phyloP scores from a whole-genome alignment of 1,140 invertebrate genomes.

The Megalonaias nervosa region DNA sequence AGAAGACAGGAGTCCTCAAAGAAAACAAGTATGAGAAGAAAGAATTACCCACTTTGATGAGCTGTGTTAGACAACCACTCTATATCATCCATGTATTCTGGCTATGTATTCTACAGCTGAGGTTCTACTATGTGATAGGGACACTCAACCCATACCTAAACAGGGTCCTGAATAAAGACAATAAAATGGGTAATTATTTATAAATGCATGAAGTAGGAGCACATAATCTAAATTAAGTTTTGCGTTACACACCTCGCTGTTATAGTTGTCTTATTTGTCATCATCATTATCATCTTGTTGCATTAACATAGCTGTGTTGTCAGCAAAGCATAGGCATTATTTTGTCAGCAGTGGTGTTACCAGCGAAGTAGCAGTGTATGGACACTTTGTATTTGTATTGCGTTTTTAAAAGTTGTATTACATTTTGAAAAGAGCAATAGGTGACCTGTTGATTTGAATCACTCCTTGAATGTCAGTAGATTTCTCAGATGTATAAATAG shows the following conservation, averaged over 20 bases:
- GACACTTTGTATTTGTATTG: no score
- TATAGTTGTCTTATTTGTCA: not conserved
- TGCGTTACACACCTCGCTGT: not conserved
- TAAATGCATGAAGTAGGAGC: not conserved
- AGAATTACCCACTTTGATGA: conserved; percentile 30
- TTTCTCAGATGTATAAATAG: no score
- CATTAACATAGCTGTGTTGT: not conserved
- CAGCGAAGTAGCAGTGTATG: no score
- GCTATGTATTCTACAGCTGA: conserved; percentile 51
- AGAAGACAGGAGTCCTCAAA: no score
- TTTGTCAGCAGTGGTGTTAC: no score
- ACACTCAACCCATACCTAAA: conserved; percentile 48
- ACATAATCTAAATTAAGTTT: not conserved
- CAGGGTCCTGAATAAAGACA: conserved; percentile 19
- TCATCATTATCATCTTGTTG: not conserved
- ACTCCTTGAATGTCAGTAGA: no score
- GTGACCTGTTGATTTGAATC: no score
- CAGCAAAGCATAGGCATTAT: not conserved
- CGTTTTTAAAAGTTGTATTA: no score
- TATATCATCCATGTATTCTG: conserved; percentile 50
- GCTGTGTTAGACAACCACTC: conserved; percentile 35
- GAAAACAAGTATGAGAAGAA: not conserved
- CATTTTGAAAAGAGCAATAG: no score
- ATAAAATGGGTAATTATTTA: conserved; percentile 26
- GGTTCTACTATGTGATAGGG: conserved; percentile 53